phyloP scores from a whole-genome alignment of 2,888 invertebrate genomes.

The Cremastinae sp. region DNA sequence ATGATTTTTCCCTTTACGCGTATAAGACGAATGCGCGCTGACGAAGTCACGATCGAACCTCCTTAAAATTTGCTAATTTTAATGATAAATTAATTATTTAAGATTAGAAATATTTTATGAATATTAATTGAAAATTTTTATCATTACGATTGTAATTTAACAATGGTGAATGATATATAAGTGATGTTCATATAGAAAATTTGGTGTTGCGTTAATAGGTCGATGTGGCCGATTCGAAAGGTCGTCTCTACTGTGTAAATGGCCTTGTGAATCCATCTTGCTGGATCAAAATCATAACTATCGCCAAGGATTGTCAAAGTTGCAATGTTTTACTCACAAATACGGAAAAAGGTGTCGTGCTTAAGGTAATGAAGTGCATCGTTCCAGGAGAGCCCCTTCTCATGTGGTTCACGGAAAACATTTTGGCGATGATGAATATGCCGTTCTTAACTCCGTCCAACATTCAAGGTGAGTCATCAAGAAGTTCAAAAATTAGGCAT shows the following conservation, averaged over 20 bases:
- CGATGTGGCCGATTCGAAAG: conserved; percentile 68
- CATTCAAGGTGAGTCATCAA: conserved; percentile 89
- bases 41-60: no score
- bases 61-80: no score
- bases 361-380: conserved; percentile 82
- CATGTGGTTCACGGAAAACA: conserved; percentile 92
- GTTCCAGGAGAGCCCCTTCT: conserved; percentile 86
- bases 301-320: conserved; percentile 86
- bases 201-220: conserved; percentile 62
- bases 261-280: conserved; percentile 64
- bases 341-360: conserved; percentile 71
- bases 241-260: conserved; percentile 69
- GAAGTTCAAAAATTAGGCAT: neutral
- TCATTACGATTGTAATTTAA: no score
- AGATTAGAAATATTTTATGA: no score
- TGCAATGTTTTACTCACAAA: conserved; percentile 83
- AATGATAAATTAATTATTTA: no score
- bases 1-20: no score
- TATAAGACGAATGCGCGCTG: no score
- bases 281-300: conserved; percentile 79
- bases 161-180: no score
- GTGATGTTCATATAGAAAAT: neutral
- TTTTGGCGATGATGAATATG: conserved; percentile 87
- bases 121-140: neutral
- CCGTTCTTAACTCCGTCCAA: conserved; percentile 90